Percentiles rank a stretch among this genome's conserved stretches.
Evolutionary conservation across 2,888 invertebrate genomes (phyloP).

Genomic region (Altica lythri): DNA sequence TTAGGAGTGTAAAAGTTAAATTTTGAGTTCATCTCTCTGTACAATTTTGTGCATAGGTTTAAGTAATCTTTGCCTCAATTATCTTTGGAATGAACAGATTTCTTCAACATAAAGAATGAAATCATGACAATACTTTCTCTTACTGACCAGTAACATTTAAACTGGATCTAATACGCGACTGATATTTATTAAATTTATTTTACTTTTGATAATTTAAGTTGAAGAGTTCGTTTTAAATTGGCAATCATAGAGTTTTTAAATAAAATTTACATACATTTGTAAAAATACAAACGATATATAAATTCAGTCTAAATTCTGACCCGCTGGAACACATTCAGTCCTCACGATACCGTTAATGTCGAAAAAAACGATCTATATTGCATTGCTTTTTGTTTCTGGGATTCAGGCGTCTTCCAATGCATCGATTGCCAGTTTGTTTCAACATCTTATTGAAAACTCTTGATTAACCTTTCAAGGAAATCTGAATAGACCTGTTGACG

Average conservation of each 20-base stretch:
- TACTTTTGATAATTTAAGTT: slow-evolving; percentile 8
- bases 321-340: too few species aligned
- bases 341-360: too few species aligned
- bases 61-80: slow-evolving; percentile 23
- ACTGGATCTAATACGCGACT: slow-evolving; percentile 19
- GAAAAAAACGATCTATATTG: too few species aligned
- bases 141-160: slow-evolving; percentile 19
- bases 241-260: too few species aligned
- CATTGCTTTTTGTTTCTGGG: too few species aligned
- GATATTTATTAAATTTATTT: slow-evolving; percentile 20
- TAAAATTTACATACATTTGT: neutral
- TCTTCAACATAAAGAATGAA: slow-evolving; percentile 19
- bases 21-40: slow-evolving; percentile 3
- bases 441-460: too few species aligned
- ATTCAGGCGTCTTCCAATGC: too few species aligned
- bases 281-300: neutral
- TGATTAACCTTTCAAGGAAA: too few species aligned
- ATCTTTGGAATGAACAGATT: slow-evolving; percentile 9
- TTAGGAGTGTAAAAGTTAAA: neutral
- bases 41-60: slow-evolving; percentile 15
- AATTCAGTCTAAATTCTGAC: too few species aligned
- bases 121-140: slow-evolving; percentile 26
- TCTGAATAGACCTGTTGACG: too few species aligned
- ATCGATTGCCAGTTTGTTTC: too few species aligned
- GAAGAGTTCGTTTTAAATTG: too few species aligned